Evolutionary conservation across 2,888 invertebrate species (phyloP), one percentile per base, ranked within the genome.

Genomic region (Xylophagus ater): DNA sequence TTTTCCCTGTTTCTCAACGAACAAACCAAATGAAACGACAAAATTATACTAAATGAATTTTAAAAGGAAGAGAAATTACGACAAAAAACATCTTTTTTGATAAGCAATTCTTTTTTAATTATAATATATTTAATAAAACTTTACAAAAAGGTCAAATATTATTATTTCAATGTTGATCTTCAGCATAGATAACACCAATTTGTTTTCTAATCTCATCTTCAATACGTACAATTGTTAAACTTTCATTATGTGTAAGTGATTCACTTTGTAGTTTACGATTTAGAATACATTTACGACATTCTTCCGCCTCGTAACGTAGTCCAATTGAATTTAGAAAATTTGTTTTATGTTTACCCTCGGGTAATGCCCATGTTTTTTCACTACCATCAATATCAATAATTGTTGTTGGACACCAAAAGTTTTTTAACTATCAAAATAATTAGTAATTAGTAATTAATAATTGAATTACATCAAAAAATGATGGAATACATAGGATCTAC

Each of bases 381-480:
- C 70, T 71, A 1, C 75, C 75, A 15, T 72, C 71, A 3, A 81
- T 74, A 44, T 78, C 71, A 42, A 74, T 72, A n/a, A 81, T 58
- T 41, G 69, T 69, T 1, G 77, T 76, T 1, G 85, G 78, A 48
- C 78, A 74, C 86, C 86, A 87, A 58, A 87, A 85, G 38, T 70
- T 47, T 15, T 55, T 45, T 12, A 65, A 42, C 72, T 74, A 57
- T 19, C n/a, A n/a, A 4, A 21, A 20, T 12, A 21, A 5, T 24
- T 24, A 24, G 9, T 13, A 25, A 15, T 14, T 18, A 3, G 24
- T 37, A 9, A 23, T 14, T 19, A 24, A 13, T 4, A 9, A 10
- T n/a, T n/a, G n/a, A n/a, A n/a, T n/a, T n/a, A n/a, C n/a, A n/a
- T n/a, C n/a, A n/a, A n/a, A n/a, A n/a, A n/a, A n/a, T n/a, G n/a